These are phyloP conservation scores for Dasypolia templi DNA, from an alignment of 2,888 invertebrate species.

Conservation along the genomic window DNA sequence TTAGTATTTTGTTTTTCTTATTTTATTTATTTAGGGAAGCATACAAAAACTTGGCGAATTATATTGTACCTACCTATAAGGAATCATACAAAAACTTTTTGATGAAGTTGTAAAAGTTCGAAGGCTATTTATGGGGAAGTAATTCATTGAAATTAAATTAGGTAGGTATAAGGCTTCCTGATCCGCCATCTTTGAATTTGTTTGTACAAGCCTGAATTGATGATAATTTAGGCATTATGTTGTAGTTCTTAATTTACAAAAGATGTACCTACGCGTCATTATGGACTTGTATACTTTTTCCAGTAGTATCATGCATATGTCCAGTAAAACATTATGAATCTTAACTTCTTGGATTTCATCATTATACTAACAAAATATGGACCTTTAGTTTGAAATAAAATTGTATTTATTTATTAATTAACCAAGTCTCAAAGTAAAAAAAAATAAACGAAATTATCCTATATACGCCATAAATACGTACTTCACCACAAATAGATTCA, in stretches of 20 bases:
- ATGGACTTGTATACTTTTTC: neutral
- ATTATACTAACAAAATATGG: no score
- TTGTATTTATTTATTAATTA: no score
- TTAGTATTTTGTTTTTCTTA: slow-evolving; percentile 4
- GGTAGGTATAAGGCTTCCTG: neutral
- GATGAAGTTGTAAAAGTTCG: slow-evolving; percentile 14
- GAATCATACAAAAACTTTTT: slow-evolving; percentile 9
- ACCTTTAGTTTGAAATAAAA: no score
- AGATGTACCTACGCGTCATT: no score
- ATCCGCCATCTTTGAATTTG: slow-evolving; percentile 6
- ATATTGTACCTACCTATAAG: no score
- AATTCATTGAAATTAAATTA: slow-evolving; percentile 9
- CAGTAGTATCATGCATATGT: neutral
- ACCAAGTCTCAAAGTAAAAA: no score
- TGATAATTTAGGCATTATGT: neutral
- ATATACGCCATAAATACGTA: neutral
- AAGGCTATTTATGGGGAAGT: slow-evolving; percentile 1
- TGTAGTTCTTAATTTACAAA: neutral
- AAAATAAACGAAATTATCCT: no score
- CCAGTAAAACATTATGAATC: no score
- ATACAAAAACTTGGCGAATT: slow-evolving; percentile 9
- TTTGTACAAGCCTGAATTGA: neutral
- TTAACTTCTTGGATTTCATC: neutral
- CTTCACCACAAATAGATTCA: neutral
- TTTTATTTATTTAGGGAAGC: neutral